Conservation (phyloP, 2,113 vertebrate species). For the Ceratotherium simum region DNA sequence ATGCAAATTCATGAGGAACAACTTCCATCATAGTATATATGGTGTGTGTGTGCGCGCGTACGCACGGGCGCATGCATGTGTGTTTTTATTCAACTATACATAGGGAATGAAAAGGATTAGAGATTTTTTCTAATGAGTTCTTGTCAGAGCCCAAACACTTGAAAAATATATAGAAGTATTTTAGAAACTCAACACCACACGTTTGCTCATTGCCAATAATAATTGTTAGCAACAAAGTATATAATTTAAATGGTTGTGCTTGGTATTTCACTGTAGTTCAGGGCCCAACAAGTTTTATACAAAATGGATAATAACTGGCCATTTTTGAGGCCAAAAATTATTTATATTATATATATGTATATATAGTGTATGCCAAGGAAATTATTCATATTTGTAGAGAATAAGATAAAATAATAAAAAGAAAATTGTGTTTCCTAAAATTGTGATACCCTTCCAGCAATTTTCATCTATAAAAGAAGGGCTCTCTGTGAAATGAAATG, state of each 20-base stretch:
- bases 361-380: not conserved
- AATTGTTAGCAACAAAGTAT: not conserved
- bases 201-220: not conserved
- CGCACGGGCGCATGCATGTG: not conserved
- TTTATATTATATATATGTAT: not conserved
- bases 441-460: not conserved
- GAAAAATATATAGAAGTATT: not conserved
- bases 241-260: not conserved
- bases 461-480: not conserved
- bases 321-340: not conserved
- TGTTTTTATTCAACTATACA: not conserved
- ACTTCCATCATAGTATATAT: not conserved
- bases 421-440: not conserved
- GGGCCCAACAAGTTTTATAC: not conserved
- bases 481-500: not conserved
- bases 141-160: conserved; percentile 29
- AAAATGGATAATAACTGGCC: not conserved
- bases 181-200: not conserved
- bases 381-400: not conserved
- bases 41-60: not conserved
- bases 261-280: not conserved
- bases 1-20: not conserved
- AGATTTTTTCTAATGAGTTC: not conserved
- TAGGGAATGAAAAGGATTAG: not conserved
- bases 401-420: conserved; percentile 53